A percentile compares a stretch with the other conserved stretches of the same genome.
These are phyloP conservation scores for Monarcha castaneiventris DNA, from an alignment of 2,113 vertebrate genomes.

Conservation along the genomic window DNA sequence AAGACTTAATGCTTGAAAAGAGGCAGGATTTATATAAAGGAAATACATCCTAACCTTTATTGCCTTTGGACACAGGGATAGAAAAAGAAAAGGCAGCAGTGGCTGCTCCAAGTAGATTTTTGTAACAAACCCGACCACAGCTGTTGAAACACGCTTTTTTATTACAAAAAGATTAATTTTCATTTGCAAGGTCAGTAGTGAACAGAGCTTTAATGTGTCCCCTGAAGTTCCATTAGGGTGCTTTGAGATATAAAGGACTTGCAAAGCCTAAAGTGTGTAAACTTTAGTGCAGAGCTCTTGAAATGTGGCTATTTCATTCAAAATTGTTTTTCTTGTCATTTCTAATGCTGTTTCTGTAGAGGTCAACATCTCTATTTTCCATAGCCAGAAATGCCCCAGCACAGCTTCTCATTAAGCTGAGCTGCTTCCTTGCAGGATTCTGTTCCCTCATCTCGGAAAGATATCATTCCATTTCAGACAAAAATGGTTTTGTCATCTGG, in stretches of 20 bases:
- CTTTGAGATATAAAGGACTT: neutral
- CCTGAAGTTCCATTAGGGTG: neutral
- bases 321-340: neutral
- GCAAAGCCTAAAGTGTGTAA: neutral
- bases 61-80: neutral
- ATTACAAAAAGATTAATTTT: neutral
- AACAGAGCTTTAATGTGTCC: neutral
- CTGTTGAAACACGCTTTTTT: neutral
- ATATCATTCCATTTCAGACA: neutral
- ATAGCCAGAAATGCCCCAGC: neutral
- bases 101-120: neutral
- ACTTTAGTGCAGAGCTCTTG: neutral
- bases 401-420: neutral
- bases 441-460: neutral
- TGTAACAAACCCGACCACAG: neutral
- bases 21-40: neutral
- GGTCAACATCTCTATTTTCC: neutral
- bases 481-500: constrained; percentile 32
- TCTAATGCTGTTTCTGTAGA: neutral
- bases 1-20: neutral
- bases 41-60: neutral
- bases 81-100: neutral
- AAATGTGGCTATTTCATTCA: neutral
- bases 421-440: neutral
- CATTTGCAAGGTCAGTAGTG: neutral